A percentile compares a stretch with the other conserved stretches of the same genome.
phyloP scores from a whole-genome alignment of 37 sponge, comb jelly and placozoan genomes.

The Geodia barretti region DNA sequence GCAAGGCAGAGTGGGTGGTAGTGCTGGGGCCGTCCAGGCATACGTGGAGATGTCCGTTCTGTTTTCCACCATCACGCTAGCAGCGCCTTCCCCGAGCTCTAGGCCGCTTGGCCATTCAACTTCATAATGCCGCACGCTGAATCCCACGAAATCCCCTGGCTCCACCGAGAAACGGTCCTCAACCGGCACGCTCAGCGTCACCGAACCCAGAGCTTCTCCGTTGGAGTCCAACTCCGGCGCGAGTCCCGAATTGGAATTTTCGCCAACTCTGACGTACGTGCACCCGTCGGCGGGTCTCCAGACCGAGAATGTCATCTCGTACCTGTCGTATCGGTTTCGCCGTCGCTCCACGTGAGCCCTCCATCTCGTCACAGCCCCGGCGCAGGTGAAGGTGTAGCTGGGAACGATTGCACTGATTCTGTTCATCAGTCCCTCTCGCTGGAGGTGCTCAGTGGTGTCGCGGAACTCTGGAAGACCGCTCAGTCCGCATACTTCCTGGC shows the following conservation, averaged over 20 bases:
- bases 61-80: not conserved
- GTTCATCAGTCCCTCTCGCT: not conserved
- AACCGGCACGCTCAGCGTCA: not conserved
- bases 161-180: not conserved
- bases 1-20: too few species aligned
- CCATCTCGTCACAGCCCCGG: constrained; percentile 25
- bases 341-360: not conserved
- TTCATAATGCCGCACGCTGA: not conserved
- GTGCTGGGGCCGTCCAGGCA: too few species aligned
- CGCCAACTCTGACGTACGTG: not conserved
- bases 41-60: not conserved
- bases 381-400: constrained; percentile 21
- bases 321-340: not conserved
- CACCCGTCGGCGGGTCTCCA: not conserved
- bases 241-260: not conserved
- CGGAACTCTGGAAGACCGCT: not conserved
- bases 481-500: too few species aligned
- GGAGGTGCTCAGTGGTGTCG: not conserved
- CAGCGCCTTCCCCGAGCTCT: not conserved
- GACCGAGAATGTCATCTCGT: not conserved
- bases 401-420: constrained; percentile 17
- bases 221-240: not conserved
- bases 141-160: not conserved
- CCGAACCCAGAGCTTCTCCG: not conserved
- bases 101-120: not conserved